Percentiles rank a stretch among this genome's conserved stretches.
These are phyloP conservation scores for Melospiza melodia DNA, from an alignment of 2,113 vertebrate species.

Conservation along the genomic window DNA sequence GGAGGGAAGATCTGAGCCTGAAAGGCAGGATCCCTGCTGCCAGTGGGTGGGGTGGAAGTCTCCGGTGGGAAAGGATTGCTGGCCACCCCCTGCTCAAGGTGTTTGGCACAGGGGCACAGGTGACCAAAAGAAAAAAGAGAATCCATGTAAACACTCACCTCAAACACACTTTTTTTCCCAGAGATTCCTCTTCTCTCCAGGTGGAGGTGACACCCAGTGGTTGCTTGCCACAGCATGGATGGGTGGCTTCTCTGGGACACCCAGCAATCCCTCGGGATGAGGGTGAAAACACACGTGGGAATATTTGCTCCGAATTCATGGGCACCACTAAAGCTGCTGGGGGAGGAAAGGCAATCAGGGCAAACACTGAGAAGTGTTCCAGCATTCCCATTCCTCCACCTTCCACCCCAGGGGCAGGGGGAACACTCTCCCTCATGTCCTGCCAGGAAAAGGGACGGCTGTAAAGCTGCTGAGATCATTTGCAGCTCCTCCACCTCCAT, in stretches of 20 bases:
- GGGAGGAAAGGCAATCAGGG: slow-evolving; percentile 10
- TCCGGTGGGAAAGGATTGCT: not conserved
- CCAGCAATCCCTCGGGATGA: not conserved
- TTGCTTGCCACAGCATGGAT: not conserved
- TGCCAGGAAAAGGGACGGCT: slow-evolving; percentile 58
- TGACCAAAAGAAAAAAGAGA: not conserved
- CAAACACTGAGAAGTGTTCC: not conserved
- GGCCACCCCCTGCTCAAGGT: not conserved
- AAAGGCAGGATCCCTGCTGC: not conserved
- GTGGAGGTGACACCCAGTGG: not conserved
- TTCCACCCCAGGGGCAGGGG: not conserved
- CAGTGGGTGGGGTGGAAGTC: not conserved
- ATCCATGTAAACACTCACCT: rapidly evolving
- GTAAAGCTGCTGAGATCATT: slow-evolving; percentile 39
- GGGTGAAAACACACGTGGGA: not conserved
- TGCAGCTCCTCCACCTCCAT: not conserved
- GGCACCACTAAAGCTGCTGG: not conserved
- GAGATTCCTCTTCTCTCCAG: not conserved
- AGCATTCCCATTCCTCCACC: not conserved
- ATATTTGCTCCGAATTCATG: not conserved
- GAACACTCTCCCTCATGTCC: not conserved
- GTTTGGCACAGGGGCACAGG: not conserved
- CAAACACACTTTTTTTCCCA: not conserved
- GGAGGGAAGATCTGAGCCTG: not conserved
- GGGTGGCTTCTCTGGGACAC: not conserved